phyloP scores from a whole-genome alignment of 2,888 invertebrate genomes.

The Hirudinaria manillensis region DNA sequence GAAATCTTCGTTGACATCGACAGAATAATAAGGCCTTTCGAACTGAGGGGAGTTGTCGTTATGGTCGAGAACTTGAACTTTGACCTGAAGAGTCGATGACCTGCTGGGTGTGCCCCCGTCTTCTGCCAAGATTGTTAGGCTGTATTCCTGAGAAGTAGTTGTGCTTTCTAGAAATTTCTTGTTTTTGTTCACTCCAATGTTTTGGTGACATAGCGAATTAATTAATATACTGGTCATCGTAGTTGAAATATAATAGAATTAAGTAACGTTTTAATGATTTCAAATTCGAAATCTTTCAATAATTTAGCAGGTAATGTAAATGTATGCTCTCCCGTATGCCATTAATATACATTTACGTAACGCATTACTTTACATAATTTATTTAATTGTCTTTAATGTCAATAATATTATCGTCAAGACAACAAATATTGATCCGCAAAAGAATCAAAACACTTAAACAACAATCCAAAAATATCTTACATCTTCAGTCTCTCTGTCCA shows the following conservation, averaged over 20 bases:
- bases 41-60: slow-evolving; percentile 39
- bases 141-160: not conserved
- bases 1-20: slow-evolving; percentile 36
- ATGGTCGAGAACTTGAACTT: slow-evolving; percentile 35
- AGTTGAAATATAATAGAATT: not conserved
- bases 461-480: not conserved
- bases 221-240: not conserved
- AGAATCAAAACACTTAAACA: too few relatives aligned
- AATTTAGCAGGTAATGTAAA: not conserved
- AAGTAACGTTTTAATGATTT: not conserved
- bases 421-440: too few relatives aligned
- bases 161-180: not conserved
- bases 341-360: too few relatives aligned
- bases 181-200: not conserved
- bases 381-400: too few relatives aligned
- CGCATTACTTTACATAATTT: too few relatives aligned
- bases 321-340: too few relatives aligned
- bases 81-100: slow-evolving; percentile 33
- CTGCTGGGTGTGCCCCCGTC: slow-evolving; percentile 11
- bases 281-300: not conserved
- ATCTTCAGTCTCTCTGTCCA: slow-evolving; percentile 19
- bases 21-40: slow-evolving; percentile 20
- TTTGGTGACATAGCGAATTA: not conserved
- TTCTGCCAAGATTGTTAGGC: not conserved
- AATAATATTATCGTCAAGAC: too few relatives aligned